Evolutionary conservation across 2,797 vertebrate genomes (phyloP).

Genomic region (Liasis olivaceus): DNA sequence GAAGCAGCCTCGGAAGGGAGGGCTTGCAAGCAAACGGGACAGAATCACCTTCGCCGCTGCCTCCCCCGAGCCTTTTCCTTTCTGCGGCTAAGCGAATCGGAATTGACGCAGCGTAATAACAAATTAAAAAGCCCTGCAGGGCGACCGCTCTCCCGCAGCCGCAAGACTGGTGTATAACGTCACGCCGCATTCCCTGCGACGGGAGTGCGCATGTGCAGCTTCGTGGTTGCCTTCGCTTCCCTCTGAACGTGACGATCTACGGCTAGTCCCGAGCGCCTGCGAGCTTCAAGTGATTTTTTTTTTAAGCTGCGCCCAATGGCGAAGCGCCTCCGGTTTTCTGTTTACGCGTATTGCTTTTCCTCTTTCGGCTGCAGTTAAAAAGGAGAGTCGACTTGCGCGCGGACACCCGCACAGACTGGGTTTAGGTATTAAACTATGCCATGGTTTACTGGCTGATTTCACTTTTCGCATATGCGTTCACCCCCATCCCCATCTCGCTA

Average conservation of each 20-base stretch:
- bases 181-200: not conserved
- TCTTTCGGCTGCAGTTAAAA: not conserved
- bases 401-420: not conserved
- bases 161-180: not conserved
- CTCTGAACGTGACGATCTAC: no score
- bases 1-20: not conserved
- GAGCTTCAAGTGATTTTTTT: not conserved
- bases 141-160: not conserved
- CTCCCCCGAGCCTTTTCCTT: not conserved
- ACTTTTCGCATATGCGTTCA: not conserved
- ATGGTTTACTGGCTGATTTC: not conserved
- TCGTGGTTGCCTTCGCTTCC: not conserved
- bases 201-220: slow-evolving; percentile 16
- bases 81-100: not conserved
- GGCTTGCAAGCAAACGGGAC: not conserved
- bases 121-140: not conserved
- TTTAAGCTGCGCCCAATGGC: not conserved
- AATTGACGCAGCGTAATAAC: not conserved
- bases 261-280: not conserved
- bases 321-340: not conserved
- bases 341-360: not conserved
- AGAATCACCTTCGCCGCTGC: not conserved
- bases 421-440: not conserved
- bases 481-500: not conserved
- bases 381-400: not conserved